Conservation (phyloP, 1,140 invertebrate species). For the Cardiocondyla obscurior region DNA sequence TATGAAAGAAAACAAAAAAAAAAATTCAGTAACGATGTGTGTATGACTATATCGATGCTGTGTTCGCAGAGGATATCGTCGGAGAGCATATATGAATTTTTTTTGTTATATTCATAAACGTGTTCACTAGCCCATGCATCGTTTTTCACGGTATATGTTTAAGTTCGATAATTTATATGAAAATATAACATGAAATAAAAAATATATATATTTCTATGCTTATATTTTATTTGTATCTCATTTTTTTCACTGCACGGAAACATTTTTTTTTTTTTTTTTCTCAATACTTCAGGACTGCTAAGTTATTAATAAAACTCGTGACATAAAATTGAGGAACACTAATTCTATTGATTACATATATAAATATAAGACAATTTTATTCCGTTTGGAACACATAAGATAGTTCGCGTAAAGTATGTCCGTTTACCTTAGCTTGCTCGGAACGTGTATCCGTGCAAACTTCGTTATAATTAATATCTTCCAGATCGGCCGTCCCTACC, state of each 20-base stretch:
- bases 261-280: too few species aligned
- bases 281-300: not conserved
- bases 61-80: not conserved
- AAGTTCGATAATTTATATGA: conserved; percentile 49
- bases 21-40: conserved; percentile 7
- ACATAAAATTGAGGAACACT: not conserved
- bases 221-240: conserved; percentile 35
- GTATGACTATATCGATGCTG: conserved; percentile 11
- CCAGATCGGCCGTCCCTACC: conserved; percentile 83
- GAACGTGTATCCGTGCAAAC: not conserved
- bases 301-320: conserved; percentile 7
- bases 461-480: conserved; percentile 77
- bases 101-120: conserved; percentile 16
- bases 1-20: not conserved
- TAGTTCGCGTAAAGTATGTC: not conserved
- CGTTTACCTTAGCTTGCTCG: not conserved
- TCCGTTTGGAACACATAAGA: not conserved
- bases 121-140: not conserved
- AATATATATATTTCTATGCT: conserved; percentile 46
- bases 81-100: not conserved
- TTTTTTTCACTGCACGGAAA: conserved; percentile 1
- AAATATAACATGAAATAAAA: conserved; percentile 23
- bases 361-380: not conserved
- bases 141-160: conserved; percentile 32
- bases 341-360: conserved; percentile 14